phyloP scores from a whole-genome alignment of 2,797 vertebrate species.

The Uromys caudimaculatus region DNA sequence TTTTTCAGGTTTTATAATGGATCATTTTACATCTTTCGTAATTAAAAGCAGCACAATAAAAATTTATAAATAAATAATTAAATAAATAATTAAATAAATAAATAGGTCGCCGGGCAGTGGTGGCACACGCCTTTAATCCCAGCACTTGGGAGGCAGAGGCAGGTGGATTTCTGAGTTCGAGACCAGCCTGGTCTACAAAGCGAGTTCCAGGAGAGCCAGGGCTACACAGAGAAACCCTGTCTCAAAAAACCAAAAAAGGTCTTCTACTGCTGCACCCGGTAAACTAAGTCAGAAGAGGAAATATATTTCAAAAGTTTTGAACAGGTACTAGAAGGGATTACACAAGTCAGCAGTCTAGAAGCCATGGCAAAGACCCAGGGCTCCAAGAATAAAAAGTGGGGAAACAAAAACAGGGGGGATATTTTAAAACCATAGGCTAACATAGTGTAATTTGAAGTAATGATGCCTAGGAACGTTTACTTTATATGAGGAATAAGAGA shows the following conservation, averaged over 20 bases:
- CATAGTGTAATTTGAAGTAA: conserved; percentile 11
- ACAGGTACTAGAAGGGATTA: neutral
- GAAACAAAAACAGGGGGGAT: neutral
- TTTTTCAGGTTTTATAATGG: conserved; percentile 85
- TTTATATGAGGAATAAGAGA: conserved; percentile 21
- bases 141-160: no score
- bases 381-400: neutral
- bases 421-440: neutral
- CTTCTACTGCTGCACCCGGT: neutral
- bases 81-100: no score
- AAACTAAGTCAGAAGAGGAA: conserved; percentile 64
- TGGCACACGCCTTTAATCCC: no score
- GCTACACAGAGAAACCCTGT: no score
- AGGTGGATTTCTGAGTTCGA: no score
- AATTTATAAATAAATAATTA: no score
- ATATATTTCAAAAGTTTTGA: conserved; percentile 44
- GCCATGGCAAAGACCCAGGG: neutral
- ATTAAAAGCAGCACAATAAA: conserved; percentile 85
- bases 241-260: no score
- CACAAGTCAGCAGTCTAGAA: conserved; percentile 20
- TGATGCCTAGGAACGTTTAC: conserved; percentile 15
- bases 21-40: conserved; percentile 86
- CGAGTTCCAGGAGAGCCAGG: no score
- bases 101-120: no score
- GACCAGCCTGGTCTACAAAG: no score